Conservation (phyloP, 1,140 invertebrate genomes). For the Anastatus disparis region DNA sequence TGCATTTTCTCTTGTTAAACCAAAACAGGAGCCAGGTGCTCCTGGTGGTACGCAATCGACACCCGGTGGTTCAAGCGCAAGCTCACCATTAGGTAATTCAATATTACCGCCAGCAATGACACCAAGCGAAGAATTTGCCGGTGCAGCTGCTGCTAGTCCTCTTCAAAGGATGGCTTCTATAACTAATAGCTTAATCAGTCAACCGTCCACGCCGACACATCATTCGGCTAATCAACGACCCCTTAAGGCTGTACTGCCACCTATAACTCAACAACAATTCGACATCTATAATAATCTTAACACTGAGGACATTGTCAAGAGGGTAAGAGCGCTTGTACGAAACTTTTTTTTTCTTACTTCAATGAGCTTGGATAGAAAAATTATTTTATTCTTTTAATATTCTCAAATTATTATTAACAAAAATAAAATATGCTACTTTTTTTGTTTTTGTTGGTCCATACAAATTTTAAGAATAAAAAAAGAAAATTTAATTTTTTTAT, state of each 20-base stretch:
- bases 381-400: too few relatives aligned
- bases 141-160: constrained; percentile 85
- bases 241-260: constrained; percentile 94
- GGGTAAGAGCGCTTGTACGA: constrained; percentile 68
- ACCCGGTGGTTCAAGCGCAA: constrained; percentile 72
- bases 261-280: constrained; percentile 98
- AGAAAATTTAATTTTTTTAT: too few relatives aligned
- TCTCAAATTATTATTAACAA: too few relatives aligned
- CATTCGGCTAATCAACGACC: constrained; percentile 85
- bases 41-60: constrained; percentile 75
- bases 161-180: constrained; percentile 97
- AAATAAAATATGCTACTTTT: too few relatives aligned
- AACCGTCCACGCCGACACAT: constrained; percentile 85
- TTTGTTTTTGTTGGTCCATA: too few relatives aligned
- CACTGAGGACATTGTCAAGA: constrained; percentile 97
- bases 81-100: constrained; percentile 82
- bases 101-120: constrained; percentile 84
- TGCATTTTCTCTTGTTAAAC: constrained; percentile 85
- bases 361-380: too few relatives aligned
- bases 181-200: constrained; percentile 94
- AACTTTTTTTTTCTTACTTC: neutral
- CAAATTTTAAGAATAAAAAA: too few relatives aligned
- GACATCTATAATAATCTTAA: constrained; percentile 98
- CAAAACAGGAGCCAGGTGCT: constrained; percentile 84
- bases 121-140: constrained; percentile 80